phyloP scores from a whole-genome alignment of 2,888 invertebrate species.

The Drosophila putrida region DNA sequence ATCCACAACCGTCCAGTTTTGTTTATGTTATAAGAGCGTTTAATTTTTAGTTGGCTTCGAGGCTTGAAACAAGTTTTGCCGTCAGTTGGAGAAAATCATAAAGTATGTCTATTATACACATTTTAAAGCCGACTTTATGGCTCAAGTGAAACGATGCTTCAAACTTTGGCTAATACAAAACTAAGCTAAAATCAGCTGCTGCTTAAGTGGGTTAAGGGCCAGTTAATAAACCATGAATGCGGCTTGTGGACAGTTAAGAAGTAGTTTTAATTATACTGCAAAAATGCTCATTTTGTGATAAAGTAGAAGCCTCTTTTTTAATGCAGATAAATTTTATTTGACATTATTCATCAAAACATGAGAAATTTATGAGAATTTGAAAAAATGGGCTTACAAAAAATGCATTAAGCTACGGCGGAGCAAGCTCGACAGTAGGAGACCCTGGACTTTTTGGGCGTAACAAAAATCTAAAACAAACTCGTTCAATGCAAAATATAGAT shows the following conservation, averaged over 20 bases:
- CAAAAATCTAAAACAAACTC: no score
- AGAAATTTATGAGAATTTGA: no score
- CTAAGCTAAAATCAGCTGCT: slow-evolving; percentile 18
- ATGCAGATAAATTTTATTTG: no score
- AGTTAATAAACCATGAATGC: slow-evolving; percentile 10
- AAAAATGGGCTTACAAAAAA: no score
- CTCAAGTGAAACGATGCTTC: slow-evolving; percentile 21
- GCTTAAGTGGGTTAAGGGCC: slow-evolving; percentile 15
- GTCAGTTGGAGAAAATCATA: slow-evolving; percentile 6
- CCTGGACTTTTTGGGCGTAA: no score
- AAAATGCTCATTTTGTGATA: not conserved
- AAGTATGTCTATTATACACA: slow-evolving; percentile 26
- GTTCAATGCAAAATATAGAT: no score
- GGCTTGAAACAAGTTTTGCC: slow-evolving; percentile 44
- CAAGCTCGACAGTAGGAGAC: no score
- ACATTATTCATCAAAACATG: no score
- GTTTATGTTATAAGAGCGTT: slow-evolving; percentile 44
- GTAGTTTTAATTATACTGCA: not conserved
- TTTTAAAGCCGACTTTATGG: slow-evolving; percentile 50
- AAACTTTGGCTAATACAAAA: slow-evolving; percentile 27
- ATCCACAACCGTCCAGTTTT: not conserved
- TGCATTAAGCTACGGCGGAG: no score
- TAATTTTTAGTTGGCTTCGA: slow-evolving; percentile 48
- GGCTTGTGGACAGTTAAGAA: slow-evolving; percentile 1
- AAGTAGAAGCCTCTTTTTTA: no score